Conservation (phyloP, 2,113 vertebrate genomes). For the Rousettus leschenaultii region DNA sequence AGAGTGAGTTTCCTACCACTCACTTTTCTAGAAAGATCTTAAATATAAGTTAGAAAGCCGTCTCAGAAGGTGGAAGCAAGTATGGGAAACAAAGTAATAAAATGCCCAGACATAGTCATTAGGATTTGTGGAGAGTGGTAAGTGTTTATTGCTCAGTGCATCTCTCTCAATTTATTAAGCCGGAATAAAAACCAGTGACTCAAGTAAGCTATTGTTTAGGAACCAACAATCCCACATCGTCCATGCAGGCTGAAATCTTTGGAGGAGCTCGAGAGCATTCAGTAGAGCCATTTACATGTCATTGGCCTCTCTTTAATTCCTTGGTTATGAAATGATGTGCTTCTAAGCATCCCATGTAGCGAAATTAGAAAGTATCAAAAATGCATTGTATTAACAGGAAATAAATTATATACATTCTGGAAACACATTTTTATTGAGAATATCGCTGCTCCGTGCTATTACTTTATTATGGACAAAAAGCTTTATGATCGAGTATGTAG, state of each 20-base stretch:
- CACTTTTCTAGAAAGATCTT: neutral
- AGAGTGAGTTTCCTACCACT: neutral
- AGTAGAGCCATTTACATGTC: constrained; percentile 51
- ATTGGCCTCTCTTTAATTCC: constrained; percentile 36
- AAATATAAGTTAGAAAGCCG: neutral
- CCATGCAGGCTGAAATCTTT: neutral
- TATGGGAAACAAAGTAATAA: neutral
- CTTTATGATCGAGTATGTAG: neutral
- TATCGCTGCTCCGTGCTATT: constrained; percentile 24
- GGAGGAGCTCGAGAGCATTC: neutral
- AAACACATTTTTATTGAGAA: neutral
- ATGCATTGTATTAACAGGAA: neutral
- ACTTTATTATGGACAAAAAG: constrained; percentile 41
- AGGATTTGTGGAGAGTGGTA: neutral
- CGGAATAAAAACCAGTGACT: neutral
- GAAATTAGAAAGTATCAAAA: constrained; percentile 31
- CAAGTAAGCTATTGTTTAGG: constrained; percentile 53
- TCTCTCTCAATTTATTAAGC: constrained; percentile 25
- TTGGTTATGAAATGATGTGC: neutral
- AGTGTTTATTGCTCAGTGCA: neutral
- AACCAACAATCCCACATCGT: neutral
- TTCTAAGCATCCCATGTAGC: constrained; percentile 37
- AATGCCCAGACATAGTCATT: neutral
- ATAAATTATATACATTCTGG: neutral
- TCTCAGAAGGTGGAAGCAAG: neutral